Evolutionary conservation across 2,888 invertebrate species (phyloP), one percentile per base, ranked within the genome.

Genomic region (Eremobia ochroleuca): DNA sequence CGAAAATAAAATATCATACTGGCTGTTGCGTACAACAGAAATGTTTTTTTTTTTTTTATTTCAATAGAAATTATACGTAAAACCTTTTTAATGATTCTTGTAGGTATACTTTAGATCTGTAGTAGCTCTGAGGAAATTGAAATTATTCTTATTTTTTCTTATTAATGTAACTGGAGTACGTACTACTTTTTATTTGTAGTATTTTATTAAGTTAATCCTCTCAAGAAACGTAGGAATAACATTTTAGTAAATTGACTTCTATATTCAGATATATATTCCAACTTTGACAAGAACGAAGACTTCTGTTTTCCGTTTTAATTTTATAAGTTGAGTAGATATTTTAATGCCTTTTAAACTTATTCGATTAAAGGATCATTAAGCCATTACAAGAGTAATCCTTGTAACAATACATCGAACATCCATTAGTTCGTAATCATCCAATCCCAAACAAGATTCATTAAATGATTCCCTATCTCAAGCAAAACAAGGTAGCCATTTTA

Each of bases 401-500:
- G 34, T 43, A 52, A 55, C 13, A 61, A 55, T 55, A 66, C 40
- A 65, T 81, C 58, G 71, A 77, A 80, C 43, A 69, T 62, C 37
- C 78, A 79, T 82, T 87, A 79, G 52, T 76, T 67, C 49, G 15
- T 82, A 80, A 85, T 79, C 76, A 74, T 75, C 49, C 75, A 76
- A 86, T 83, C 69, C 74, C 40, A 69, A 85, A 78, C 75, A 81
- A 81, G 77, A 86, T 83, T 82, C 72, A 79, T 83, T 81, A 81
- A 81, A 86, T 84, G 76, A 77, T 82, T 82, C 81, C 68, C 73
- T 84, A 87, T 85, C 86, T 81, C 79, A 85, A 90, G 89, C 88
- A 91, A 91, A 92, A 91, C 90, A 91, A 90, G 90, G 90, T 89
- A 89, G 85, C 90, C 82, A 87, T 88, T 90, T 91, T 92, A 93